Evolutionary conservation across 2,888 invertebrate species (phyloP).

Genomic region (Lobophora halterata): DNA sequence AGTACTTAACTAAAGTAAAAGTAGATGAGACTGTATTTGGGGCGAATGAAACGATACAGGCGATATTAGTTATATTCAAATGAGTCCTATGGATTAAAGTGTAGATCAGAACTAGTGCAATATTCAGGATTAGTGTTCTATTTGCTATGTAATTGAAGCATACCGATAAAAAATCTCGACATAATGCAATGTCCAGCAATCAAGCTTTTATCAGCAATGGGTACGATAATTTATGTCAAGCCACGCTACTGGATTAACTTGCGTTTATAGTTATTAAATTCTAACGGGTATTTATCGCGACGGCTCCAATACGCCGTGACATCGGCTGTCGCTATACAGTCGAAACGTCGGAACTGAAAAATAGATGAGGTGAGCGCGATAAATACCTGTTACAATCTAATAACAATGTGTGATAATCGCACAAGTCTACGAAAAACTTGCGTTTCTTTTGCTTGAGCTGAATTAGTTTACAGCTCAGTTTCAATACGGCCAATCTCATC

Average conservation of each 20-base stretch:
- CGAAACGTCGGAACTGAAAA: too few relatives aligned
- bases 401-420: too few relatives aligned
- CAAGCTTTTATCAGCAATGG: slow-evolving; percentile 17
- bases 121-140: slow-evolving; percentile 20
- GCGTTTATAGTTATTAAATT: too few relatives aligned
- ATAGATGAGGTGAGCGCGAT: too few relatives aligned
- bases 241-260: slow-evolving; percentile 17
- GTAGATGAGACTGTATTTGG: slow-evolving; percentile 23
- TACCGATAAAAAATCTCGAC: slow-evolving; percentile 15
- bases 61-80: slow-evolving; percentile 10
- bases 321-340: too few relatives aligned
- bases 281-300: too few relatives aligned
- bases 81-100: slow-evolving; percentile 4
- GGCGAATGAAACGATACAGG: slow-evolving; percentile 7
- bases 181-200: slow-evolving; percentile 20
- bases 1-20: slow-evolving; percentile 24
- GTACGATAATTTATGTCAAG: slow-evolving; percentile 23
- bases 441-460: too few relatives aligned
- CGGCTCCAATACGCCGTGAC: too few relatives aligned
- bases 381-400: too few relatives aligned
- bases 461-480: too few relatives aligned
- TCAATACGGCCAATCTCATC: not conserved
- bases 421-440: too few relatives aligned
- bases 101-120: slow-evolving; percentile 20
- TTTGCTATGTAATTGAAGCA: slow-evolving; percentile 10